Conservation (phyloP, 2,888 invertebrate species). For the Epirrhoe alternata region DNA sequence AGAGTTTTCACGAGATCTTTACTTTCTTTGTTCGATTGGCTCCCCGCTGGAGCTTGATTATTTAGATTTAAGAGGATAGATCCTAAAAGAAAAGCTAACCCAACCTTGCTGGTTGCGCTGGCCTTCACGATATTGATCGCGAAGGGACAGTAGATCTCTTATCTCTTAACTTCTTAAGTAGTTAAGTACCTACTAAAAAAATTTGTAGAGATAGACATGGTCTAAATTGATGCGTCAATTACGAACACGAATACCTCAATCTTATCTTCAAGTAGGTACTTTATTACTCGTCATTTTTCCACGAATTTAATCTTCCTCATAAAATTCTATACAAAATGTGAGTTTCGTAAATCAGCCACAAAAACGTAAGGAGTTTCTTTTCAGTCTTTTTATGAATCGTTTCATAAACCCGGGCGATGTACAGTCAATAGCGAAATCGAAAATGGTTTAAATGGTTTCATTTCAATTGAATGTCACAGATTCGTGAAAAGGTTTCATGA, state of each 20-base stretch:
- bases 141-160: too few species aligned
- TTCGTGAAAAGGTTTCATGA: too few species aligned
- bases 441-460: background rate
- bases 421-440: constrained; percentile 3
- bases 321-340: constrained; percentile 5
- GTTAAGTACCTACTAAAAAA: too few species aligned
- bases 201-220: too few species aligned
- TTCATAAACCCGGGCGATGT: constrained; percentile 9
- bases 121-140: too few species aligned
- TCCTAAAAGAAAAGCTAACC: too few species aligned
- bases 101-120: too few species aligned
- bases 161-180: too few species aligned
- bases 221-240: background rate
- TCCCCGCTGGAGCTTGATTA: too few species aligned
- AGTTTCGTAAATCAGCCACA: constrained; percentile 8
- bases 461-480: background rate
- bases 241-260: background rate
- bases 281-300: constrained; percentile 2
- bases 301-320: constrained; percentile 3
- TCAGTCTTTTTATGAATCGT: constrained; percentile 16
- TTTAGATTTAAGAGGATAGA: too few species aligned
- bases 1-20: too few species aligned
- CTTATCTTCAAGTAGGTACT: background rate
- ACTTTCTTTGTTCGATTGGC: too few species aligned
- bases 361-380: constrained; percentile 22